Conservation (phyloP, 37 sponge, comb jelly and placozoan genomes). For the Aphrocallistes beatrix region DNA sequence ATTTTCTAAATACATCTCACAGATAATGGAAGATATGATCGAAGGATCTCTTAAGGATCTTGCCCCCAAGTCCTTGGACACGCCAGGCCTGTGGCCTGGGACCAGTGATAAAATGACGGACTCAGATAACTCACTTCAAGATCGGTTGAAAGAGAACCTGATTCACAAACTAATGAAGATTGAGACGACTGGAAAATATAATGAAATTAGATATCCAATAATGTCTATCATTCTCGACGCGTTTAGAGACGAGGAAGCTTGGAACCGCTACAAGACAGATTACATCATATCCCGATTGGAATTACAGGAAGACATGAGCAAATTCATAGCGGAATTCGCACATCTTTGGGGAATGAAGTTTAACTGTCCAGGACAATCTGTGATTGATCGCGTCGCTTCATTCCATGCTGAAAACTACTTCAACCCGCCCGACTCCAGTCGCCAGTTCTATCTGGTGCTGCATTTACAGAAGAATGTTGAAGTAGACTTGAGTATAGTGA, state of each 20-base stretch:
- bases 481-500: not conserved
- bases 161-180: not conserved
- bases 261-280: constrained; percentile 6
- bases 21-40: not conserved
- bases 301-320: not conserved
- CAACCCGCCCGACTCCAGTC: constrained; percentile 3
- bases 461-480: not conserved
- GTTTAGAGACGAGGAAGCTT: not conserved
- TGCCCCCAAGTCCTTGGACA: not conserved
- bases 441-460: not conserved
- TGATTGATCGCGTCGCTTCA: not conserved
- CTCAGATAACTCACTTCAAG: not conserved
- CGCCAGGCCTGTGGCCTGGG: not conserved
- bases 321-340: not conserved
- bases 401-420: constrained; percentile 12
- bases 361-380: not conserved
- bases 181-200: not conserved
- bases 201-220: not conserved
- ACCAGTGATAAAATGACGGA: not conserved
- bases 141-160: not conserved
- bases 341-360: not conserved
- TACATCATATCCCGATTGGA: not conserved
- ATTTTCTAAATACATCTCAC: not conserved
- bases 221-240: not conserved
- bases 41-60: not conserved